phyloP scores from a whole-genome alignment of 2,797 vertebrate genomes.

The Choloepus didactylus region DNA sequence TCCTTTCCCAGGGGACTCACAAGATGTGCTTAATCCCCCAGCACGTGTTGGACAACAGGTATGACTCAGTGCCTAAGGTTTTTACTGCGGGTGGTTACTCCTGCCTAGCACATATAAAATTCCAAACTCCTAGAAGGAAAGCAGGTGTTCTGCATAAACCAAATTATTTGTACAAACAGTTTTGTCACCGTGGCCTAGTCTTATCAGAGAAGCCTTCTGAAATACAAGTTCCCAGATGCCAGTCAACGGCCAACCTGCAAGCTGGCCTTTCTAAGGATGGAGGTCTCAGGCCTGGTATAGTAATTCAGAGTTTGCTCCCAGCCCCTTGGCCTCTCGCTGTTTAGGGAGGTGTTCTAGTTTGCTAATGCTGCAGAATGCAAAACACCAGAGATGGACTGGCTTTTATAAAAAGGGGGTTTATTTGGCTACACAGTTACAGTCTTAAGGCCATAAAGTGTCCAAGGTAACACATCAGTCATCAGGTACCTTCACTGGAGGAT shows the following conservation, averaged over 20 bases:
- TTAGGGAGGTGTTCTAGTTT: background rate
- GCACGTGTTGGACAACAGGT: background rate
- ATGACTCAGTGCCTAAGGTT: background rate
- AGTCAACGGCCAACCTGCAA: background rate
- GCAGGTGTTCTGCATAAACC: background rate
- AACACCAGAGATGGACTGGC: too few relatives aligned
- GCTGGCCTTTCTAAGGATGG: background rate
- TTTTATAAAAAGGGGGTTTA: too few relatives aligned
- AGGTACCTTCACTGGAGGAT: too few relatives aligned
- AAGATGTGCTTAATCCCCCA: background rate
- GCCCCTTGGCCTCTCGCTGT: background rate
- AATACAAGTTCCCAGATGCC: background rate
- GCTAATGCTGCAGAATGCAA: too few relatives aligned
- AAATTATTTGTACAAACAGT: background rate
- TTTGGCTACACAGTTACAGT: too few relatives aligned
- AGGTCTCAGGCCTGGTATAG: background rate
- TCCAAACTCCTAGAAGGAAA: background rate
- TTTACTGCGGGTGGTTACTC: constrained; percentile 8
- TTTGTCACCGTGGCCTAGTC: background rate
- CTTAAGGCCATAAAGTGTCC: too few relatives aligned
- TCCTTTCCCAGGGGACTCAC: background rate
- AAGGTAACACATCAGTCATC: too few relatives aligned
- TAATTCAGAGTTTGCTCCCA: background rate
- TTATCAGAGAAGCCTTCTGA: background rate
- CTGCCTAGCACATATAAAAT: background rate